Evolutionary conservation across 2,113 vertebrate genomes (phyloP).

Genomic region (Sphaerodactylus townsendi): DNA sequence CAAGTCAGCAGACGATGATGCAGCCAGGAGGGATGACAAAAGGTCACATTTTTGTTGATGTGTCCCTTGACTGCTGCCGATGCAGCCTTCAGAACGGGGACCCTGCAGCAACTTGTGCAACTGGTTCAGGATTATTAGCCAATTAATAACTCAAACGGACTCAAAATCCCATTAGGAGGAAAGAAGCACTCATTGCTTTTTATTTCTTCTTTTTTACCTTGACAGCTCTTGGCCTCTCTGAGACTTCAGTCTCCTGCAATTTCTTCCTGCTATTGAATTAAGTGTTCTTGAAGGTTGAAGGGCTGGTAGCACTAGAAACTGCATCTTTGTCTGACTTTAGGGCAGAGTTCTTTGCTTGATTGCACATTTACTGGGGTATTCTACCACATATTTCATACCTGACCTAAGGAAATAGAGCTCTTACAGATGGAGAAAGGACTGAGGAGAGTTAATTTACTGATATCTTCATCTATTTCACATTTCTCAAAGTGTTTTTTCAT

Average conservation of each 20-base stretch:
- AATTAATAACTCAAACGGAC: slow-evolving; percentile 59
- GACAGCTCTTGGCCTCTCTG: slow-evolving; percentile 30
- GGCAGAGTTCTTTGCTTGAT: slow-evolving; percentile 23
- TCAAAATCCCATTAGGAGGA: slow-evolving; percentile 46
- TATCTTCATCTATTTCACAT: neutral
- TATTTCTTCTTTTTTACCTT: slow-evolving; percentile 37
- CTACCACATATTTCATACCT: slow-evolving; percentile 26
- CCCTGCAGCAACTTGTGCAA: slow-evolving; percentile 54
- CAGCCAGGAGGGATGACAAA: slow-evolving; percentile 52
- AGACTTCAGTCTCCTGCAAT: slow-evolving; percentile 29
- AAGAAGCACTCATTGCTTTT: slow-evolving; percentile 19
- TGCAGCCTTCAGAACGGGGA: slow-evolving; percentile 44
- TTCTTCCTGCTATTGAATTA: slow-evolving; percentile 33
- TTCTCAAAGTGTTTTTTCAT: neutral
- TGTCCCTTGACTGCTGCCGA: slow-evolving; percentile 38
- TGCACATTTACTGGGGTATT: slow-evolving; percentile 23
- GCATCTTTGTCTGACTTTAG: slow-evolving; percentile 19
- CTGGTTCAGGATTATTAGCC: slow-evolving; percentile 35
- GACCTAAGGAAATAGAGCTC: neutral
- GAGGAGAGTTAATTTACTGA: neutral
- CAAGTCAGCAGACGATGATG: slow-evolving; percentile 37
- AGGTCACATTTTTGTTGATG: slow-evolving; percentile 62
- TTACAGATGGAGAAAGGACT: neutral
- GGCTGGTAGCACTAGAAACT: slow-evolving; percentile 23
- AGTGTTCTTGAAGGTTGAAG: slow-evolving; percentile 44